phyloP scores from a whole-genome alignment of 30 jellyfish, hydroid and myxozoan species.

The Aurelia aurita complex sp. Pacific region DNA sequence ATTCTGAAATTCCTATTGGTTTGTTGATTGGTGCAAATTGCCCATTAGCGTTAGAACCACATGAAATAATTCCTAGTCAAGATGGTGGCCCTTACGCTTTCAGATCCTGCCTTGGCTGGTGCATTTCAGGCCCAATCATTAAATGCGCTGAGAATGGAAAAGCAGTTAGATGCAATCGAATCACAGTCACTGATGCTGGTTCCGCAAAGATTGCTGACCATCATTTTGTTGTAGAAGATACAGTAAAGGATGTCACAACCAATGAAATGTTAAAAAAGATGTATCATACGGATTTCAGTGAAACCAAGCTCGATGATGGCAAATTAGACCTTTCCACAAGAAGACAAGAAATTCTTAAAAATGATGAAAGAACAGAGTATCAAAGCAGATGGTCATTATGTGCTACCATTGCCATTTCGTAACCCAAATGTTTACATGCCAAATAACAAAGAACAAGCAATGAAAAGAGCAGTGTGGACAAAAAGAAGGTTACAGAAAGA shows the following conservation, averaged over 20 bases:
- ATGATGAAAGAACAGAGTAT: conserved; percentile 9
- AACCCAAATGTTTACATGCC: conserved; percentile 28
- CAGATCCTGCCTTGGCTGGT: conserved; percentile 27
- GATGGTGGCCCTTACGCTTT: conserved; percentile 37
- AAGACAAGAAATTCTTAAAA: conserved; percentile 10
- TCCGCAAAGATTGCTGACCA: neutral
- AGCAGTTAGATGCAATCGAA: conserved; percentile 5
- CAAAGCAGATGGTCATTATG: conserved; percentile 37
- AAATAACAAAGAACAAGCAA: conserved; percentile 44
- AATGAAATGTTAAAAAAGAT: conserved; percentile 14
- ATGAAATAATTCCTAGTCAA: conserved; percentile 12
- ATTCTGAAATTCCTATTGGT: conserved; percentile 12
- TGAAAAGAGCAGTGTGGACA: conserved; percentile 9
- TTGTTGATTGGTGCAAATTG: conserved; percentile 35
- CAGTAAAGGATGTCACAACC: conserved; percentile 14
- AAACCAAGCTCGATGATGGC: neutral
- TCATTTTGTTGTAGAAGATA: conserved; percentile 5
- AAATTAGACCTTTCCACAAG: conserved; percentile 1
- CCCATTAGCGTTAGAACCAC: conserved; percentile 35
- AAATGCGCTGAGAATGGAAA: neutral
- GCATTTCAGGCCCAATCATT: conserved; percentile 28
- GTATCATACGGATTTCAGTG: conserved; percentile 12
- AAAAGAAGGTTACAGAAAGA: conserved; percentile 11
- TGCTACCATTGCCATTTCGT: conserved; percentile 65
- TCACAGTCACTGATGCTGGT: conserved; percentile 19